These are phyloP conservation scores for Volucella zonaria DNA, from an alignment of 2,888 invertebrate genomes.

Conservation along the genomic window DNA sequence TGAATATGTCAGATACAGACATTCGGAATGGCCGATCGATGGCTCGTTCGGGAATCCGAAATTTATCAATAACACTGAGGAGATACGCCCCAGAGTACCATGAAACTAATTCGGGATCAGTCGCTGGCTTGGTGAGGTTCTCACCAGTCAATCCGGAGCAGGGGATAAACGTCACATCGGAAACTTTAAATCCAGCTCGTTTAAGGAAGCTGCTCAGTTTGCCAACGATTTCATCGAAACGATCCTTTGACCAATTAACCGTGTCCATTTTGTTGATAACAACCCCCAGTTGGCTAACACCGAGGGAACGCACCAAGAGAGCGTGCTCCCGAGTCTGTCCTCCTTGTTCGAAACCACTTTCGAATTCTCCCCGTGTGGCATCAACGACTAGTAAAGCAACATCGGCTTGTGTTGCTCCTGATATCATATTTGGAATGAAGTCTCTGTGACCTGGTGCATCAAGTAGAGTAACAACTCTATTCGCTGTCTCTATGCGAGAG, in stretches of 20 bases:
- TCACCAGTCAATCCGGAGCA: conserved; percentile 98
- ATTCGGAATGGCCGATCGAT: conserved; percentile 94
- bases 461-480: conserved; percentile 89
- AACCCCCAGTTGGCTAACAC: conserved; percentile 96
- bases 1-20: conserved; percentile 97
- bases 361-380: conserved; percentile 98
- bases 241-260: conserved; percentile 94
- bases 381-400: conserved; percentile 98
- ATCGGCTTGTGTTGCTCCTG: conserved; percentile 98
- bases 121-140: conserved; percentile 90
- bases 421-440: conserved; percentile 99
- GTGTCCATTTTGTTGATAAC: conserved; percentile 99
- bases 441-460: conserved; percentile 99
- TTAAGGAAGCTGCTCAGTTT: conserved; percentile 93
- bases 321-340: conserved; percentile 99
- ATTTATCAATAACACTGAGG: conserved; percentile 92
- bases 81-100: conserved; percentile 94
- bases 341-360: conserved; percentile 98
- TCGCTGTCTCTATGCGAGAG: conserved; percentile 94
- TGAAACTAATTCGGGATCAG: conserved; percentile 85
- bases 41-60: conserved; percentile 93
- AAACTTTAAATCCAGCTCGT: conserved; percentile 95
- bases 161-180: conserved; percentile 94
- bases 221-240: conserved; percentile 94
- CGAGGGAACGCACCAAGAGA: conserved; percentile 92